phyloP scores from a whole-genome alignment of 1,140 invertebrate genomes.

The Ostrea edulis region DNA sequence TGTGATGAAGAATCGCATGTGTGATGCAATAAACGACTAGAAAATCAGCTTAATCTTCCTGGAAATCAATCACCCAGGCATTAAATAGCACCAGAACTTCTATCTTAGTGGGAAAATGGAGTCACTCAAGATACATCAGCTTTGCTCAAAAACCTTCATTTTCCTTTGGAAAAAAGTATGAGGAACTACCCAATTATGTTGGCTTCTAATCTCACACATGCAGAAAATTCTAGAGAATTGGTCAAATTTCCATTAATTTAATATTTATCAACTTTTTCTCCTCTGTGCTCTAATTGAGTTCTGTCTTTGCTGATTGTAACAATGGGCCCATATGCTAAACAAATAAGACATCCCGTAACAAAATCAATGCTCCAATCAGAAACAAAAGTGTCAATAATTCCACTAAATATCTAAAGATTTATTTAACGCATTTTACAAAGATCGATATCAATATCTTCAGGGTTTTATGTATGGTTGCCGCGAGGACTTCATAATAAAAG shows the following conservation, averaged over 20 bases:
- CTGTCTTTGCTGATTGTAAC: not conserved
- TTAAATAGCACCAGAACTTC: constrained; percentile 1
- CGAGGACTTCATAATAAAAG: not conserved
- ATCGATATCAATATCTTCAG: not conserved
- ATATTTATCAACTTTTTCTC: constrained; percentile 23
- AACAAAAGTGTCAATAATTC: constrained; percentile 28
- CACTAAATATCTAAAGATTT: constrained; percentile 29
- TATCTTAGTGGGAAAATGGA: not conserved
- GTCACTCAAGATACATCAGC: not conserved
- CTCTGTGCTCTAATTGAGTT: constrained; percentile 13
- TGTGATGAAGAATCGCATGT: constrained; percentile 14
- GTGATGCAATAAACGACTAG: constrained; percentile 30
- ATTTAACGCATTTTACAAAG: not conserved
- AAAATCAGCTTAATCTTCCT: constrained; percentile 13
- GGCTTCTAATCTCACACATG: not conserved
- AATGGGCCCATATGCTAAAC: not conserved
- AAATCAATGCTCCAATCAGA: constrained; percentile 21
- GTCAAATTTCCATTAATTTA: constrained; percentile 25
- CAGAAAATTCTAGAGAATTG: constrained; percentile 6
- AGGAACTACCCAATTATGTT: not conserved
- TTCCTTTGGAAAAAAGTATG: not conserved
- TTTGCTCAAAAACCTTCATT: not conserved
- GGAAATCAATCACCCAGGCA: not conserved
- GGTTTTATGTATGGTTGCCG: not conserved
- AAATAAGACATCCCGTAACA: not conserved